Evolutionary conservation across 2,888 invertebrate genomes (phyloP).

Genomic region (Apomyelois bistriatella): DNA sequence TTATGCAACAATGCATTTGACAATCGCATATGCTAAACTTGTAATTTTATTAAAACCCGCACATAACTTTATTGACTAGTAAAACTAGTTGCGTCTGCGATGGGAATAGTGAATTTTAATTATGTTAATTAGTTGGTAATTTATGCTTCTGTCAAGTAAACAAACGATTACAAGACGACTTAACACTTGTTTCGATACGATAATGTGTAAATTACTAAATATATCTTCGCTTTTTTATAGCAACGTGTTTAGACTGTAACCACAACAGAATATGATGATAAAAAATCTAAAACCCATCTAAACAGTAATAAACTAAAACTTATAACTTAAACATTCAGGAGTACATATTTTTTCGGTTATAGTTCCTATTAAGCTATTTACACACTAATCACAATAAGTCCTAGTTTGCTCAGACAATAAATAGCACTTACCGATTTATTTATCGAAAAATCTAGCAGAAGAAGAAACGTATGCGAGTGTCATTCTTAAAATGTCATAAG

Average conservation of each 20-base stretch:
- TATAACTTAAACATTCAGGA: no score
- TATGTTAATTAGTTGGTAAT: conserved; percentile 51
- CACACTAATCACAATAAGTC: no score
- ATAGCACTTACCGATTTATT: no score
- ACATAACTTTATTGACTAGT: conserved; percentile 13
- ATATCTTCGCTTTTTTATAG: background rate
- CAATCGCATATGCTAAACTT: background rate
- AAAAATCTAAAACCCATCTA: no score
- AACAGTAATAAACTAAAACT: no score
- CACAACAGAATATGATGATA: no score
- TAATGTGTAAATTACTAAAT: conserved; percentile 12
- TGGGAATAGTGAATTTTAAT: conserved; percentile 31
- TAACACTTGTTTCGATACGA: conserved; percentile 12
- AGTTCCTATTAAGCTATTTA: no score
- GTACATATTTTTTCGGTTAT: no score
- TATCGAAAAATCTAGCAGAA: no score
- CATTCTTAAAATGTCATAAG: no score
- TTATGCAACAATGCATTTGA: background rate
- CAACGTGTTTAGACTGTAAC: background rate
- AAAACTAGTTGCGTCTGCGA: conserved; percentile 16
- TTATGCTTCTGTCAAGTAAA: conserved; percentile 42
- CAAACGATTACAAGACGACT: conserved; percentile 28
- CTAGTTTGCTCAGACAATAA: no score
- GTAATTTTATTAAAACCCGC: background rate
- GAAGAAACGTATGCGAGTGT: no score